Conservation (phyloP, 2,113 vertebrate genomes). For the Grallaria varia region DNA sequence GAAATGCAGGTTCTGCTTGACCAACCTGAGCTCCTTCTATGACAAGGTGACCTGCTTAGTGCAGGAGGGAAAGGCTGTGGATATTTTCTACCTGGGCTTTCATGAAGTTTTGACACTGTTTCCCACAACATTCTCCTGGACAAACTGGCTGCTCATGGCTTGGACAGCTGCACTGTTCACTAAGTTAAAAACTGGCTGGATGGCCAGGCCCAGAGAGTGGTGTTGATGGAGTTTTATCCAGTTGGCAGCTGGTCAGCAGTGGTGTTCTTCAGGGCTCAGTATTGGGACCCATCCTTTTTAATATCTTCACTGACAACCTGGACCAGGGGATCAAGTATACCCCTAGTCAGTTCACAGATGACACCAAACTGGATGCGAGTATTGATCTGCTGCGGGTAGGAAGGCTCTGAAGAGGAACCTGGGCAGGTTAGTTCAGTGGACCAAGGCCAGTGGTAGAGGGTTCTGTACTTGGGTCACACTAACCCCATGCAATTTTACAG, state of each 20-base stretch:
- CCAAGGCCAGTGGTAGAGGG: rapidly evolving
- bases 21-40: too few species aligned
- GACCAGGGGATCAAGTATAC: neutral
- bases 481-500: neutral
- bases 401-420: neutral
- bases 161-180: too few species aligned
- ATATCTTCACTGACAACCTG: neutral
- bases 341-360: neutral
- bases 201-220: neutral
- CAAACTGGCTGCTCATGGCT: too few species aligned
- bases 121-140: too few species aligned
- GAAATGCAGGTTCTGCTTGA: too few species aligned
- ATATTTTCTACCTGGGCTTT: too few species aligned
- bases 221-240: neutral
- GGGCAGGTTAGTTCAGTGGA: neutral
- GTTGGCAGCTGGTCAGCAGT: neutral
- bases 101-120: too few species aligned
- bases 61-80: too few species aligned
- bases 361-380: neutral
- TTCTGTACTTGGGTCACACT: neutral
- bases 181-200: too few species aligned
- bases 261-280: neutral
- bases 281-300: neutral
- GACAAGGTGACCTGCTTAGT: too few species aligned
- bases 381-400: neutral